Evolutionary conservation across 2,113 vertebrate species (phyloP), one percentile per base, ranked within the genome.

Genomic region (Elaphurus davidianus): DNA sequence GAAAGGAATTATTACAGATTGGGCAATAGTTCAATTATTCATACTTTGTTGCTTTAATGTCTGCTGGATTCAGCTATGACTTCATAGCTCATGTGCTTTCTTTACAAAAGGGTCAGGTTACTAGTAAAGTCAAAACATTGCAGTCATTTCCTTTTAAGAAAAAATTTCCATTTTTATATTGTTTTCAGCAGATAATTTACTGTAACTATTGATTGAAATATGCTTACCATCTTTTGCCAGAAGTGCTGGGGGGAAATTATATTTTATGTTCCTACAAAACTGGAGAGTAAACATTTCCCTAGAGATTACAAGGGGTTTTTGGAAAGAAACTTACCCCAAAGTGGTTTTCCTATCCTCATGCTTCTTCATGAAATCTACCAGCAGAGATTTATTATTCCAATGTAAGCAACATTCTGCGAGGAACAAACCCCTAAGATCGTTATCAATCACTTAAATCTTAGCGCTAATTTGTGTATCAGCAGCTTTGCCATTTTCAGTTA

Each of bases 111-210:
- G 47, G 57, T 84, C 86, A 93, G 91, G 74, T 95, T 93, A 94
- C 96, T 57, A 97, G 47, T 81, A 45, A 92, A 87, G 52, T 84
- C 83, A 93, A 97, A 95, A 97, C 79, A 97, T 95, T 54, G 64
- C 14, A 90, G 60, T 91, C 78, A 95, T 97, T 98, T 98, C 93
- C 91, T 94, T 94, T 50, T 19, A 85, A 96, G 91, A 90, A 94
- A 97, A 92, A 43, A 55, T 81, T 93, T 97, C 52, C 87, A 95
- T 96, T 98, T 97, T 90, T 67, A 54, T 94, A 96, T 91, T 97
- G 95, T 94, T 97, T 97, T 97, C n/a, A 95, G 79, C 21, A 81
- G 93, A 90, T 92, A 95, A 59, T 30, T 97, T 91, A 86, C 62
- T 23, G 21, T 96, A 97, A 94, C 36, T 91, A 87, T 74, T 81